These are phyloP conservation scores for Schizopygopsis malacanthus DNA, from an alignment of 2,797 vertebrate genomes.

Conservation along the genomic window DNA sequence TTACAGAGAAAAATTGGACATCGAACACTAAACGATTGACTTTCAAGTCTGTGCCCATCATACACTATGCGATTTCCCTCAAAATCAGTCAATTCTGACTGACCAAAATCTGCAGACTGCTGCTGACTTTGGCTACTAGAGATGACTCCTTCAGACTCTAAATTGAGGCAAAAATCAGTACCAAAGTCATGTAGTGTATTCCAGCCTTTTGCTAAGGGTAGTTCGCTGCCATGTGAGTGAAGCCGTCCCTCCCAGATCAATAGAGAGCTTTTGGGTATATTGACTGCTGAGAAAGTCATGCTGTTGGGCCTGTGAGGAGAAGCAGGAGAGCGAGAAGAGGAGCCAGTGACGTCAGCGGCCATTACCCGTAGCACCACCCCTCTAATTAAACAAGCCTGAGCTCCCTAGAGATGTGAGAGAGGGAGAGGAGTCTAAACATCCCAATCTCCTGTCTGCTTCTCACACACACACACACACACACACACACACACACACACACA, in stretches of 20 bases:
- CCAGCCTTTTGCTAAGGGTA: conserved; percentile 30
- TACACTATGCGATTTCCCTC: neutral
- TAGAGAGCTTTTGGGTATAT: conserved; percentile 51
- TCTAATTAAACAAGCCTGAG: conserved; percentile 61
- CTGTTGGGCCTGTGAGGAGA: conserved; percentile 32
- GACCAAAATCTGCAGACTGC: neutral
- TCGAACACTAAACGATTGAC: neutral
- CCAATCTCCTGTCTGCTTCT: conserved; percentile 53
- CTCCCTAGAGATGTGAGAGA: conserved; percentile 57
- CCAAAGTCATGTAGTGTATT: neutral
- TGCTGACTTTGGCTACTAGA: neutral
- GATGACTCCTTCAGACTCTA: neutral
- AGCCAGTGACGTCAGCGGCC: conserved; percentile 55
- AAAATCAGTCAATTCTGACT: neutral
- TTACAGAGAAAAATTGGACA: neutral
- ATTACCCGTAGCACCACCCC: conserved; percentile 50
- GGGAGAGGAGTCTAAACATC: conserved; percentile 61
- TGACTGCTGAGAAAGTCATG: conserved; percentile 40
- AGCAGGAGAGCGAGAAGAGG: neutral
- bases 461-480: conserved; percentile 18
- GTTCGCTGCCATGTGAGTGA: conserved; percentile 34
- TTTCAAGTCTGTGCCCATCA: neutral
- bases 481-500: conserved; percentile 20
- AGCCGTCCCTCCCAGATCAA: conserved; percentile 55
- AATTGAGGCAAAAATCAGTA: neutral